Conservation (phyloP, 1,140 invertebrate genomes). For the Drosophila varians region DNA sequence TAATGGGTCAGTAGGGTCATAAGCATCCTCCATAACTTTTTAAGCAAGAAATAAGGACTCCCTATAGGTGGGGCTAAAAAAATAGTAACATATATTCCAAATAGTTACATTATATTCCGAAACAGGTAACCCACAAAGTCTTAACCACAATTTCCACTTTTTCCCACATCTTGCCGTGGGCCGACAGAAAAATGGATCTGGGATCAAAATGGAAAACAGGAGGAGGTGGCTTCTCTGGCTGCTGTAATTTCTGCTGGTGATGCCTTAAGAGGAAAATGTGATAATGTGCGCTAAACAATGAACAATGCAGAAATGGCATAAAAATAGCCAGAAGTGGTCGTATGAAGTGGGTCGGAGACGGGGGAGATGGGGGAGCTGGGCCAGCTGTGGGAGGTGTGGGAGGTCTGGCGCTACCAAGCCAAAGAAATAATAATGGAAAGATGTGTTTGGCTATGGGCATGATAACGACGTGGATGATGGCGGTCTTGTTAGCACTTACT, state of each 20-base stretch:
- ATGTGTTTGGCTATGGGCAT: slow-evolving; percentile 40
- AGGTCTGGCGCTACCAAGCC: neutral
- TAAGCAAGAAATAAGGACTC: neutral
- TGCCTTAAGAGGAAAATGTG: slow-evolving; percentile 76
- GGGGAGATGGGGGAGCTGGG: too few relatives aligned
- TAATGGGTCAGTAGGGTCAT: neutral
- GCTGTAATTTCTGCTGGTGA: slow-evolving; percentile 67
- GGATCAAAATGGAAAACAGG: neutral
- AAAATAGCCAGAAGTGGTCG: slow-evolving; percentile 59
- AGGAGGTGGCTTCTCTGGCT: slow-evolving; percentile 5
- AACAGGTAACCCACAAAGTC: neutral
- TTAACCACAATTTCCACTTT: neutral
- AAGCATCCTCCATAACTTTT: neutral
- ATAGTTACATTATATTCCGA: neutral
- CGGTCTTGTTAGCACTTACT: slow-evolving; percentile 44
- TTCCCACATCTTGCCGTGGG: neutral
- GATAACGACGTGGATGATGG: slow-evolving; percentile 37
- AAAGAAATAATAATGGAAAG: slow-evolving; percentile 53
- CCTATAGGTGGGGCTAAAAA: too few relatives aligned
- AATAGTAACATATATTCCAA: too few relatives aligned
- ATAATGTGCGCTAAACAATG: slow-evolving; percentile 77
- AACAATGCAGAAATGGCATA: slow-evolving; percentile 65
- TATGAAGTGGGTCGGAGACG: slow-evolving; percentile 17
- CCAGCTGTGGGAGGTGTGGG: too few relatives aligned
- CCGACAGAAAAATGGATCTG: neutral